phyloP scores from a whole-genome alignment of 2,113 vertebrate species.

The Hiodon tergisus region DNA sequence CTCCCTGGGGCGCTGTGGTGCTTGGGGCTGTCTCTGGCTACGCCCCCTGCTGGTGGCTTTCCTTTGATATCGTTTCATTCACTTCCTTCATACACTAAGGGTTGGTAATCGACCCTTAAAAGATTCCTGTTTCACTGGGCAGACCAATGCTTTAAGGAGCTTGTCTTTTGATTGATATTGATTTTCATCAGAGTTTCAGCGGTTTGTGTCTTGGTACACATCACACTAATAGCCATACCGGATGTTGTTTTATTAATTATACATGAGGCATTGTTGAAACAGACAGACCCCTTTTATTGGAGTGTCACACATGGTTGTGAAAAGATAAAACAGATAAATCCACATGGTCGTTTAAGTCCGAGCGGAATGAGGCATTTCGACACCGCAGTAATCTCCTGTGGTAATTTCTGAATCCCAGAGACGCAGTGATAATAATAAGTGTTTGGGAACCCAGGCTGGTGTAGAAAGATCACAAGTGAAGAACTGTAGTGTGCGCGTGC shows the following conservation, averaged over 20 bases:
- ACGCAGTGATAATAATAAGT: constrained; percentile 20
- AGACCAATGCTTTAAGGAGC: too few relatives aligned
- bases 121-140: neutral
- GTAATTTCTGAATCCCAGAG: neutral
- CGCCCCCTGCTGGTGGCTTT: constrained; percentile 1
- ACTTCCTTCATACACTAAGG: neutral
- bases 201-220: neutral
- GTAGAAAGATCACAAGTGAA: constrained; percentile 4
- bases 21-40: neutral
- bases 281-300: constrained; percentile 1
- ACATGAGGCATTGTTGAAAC: neutral
- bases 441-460: constrained; percentile 9
- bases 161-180: neutral
- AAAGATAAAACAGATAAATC: neutral
- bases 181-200: too few relatives aligned
- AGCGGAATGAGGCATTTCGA: constrained; percentile 3
- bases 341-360: neutral
- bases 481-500: constrained; percentile 3
- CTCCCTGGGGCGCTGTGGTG: neutral
- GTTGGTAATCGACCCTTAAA: neutral
- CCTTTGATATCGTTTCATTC: neutral
- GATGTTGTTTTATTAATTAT: neutral
- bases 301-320: neutral
- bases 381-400: neutral
- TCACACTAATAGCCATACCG: neutral